These are phyloP conservation scores for Sminthopsis crassicaudata DNA, from an alignment of 2,113 vertebrate genomes.

Conservation along the genomic window DNA sequence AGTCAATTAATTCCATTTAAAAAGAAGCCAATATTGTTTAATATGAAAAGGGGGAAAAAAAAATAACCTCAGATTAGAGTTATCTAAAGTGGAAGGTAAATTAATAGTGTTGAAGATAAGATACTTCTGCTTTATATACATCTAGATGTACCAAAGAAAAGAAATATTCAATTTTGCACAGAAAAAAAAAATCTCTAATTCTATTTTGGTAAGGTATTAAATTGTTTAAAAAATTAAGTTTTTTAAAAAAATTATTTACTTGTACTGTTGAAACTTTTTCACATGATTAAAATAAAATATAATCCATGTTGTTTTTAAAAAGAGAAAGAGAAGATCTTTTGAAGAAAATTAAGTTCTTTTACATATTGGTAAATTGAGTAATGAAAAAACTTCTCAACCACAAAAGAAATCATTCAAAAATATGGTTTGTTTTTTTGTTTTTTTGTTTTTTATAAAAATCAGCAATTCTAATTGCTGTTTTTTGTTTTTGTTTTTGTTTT, in stretches of 20 bases:
- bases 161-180: neutral
- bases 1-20: neutral
- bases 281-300: neutral
- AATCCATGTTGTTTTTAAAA: neutral
- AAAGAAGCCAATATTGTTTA: neutral
- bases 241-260: neutral
- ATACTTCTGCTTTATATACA: neutral
- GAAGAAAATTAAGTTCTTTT: neutral
- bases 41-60: neutral
- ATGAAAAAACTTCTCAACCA: neutral
- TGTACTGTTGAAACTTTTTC: no score
- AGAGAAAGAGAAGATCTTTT: neutral
- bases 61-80: neutral
- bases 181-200: neutral
- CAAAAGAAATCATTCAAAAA: neutral
- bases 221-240: neutral
- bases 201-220: neutral
- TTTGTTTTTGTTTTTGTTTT: no score
- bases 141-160: neutral
- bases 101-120: neutral
- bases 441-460: neutral
- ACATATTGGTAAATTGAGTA: neutral
- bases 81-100: neutral
- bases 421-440: neutral
- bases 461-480: neutral